phyloP scores from a whole-genome alignment of 2,888 invertebrate species.

The Noctua comes region DNA sequence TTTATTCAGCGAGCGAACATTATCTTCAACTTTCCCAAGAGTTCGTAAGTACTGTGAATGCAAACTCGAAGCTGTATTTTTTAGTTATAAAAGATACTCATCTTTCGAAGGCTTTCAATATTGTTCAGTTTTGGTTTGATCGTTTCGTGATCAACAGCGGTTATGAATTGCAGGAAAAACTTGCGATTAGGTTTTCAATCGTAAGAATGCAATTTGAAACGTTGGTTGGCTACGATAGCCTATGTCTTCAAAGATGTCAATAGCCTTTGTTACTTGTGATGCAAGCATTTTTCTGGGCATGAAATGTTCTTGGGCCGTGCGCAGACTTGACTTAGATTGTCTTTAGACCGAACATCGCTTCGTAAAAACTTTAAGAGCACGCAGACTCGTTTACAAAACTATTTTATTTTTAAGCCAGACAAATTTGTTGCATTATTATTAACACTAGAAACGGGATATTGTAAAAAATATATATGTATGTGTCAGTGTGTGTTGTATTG shows the following conservation, averaged over 20 bases:
- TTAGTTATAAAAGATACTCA: slow-evolving; percentile 18
- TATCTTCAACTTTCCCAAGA: slow-evolving; percentile 68
- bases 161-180: slow-evolving; percentile 7
- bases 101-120: slow-evolving; percentile 8
- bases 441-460: too few species aligned
- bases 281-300: background rate
- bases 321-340: background rate
- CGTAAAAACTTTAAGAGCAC: background rate
- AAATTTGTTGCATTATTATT: background rate
- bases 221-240: background rate
- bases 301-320: background rate
- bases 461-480: too few species aligned
- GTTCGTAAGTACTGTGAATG: slow-evolving; percentile 57
- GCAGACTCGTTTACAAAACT: background rate
- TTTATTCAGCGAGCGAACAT: slow-evolving; percentile 74
- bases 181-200: slow-evolving; percentile 2
- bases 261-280: background rate
- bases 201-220: slow-evolving; percentile 29
- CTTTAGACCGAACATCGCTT: background rate
- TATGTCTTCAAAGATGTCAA: background rate
- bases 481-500: too few species aligned
- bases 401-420: background rate
- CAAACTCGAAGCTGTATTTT: slow-evolving; percentile 41
- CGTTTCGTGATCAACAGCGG: background rate
- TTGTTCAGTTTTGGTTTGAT: slow-evolving; percentile 4